Conservation (phyloP, 2,797 vertebrate species). For the Bradypodion pumilum region DNA sequence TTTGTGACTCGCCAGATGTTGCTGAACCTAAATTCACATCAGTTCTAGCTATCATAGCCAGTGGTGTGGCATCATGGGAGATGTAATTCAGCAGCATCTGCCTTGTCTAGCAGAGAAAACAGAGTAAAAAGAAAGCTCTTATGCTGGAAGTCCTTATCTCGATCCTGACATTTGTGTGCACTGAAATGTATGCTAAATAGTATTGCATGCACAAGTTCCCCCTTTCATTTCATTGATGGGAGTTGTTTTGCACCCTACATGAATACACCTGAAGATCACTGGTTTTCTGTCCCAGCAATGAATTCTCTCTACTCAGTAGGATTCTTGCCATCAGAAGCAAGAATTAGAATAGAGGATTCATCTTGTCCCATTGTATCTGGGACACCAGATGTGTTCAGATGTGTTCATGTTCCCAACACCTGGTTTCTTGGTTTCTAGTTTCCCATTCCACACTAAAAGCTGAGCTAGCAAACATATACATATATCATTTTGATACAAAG, state of each 20-base stretch:
- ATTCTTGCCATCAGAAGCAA: neutral
- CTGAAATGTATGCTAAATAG: too few species aligned
- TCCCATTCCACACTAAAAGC: conserved; percentile 1
- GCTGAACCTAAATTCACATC: too few species aligned
- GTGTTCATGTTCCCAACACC: too few species aligned
- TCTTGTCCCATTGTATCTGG: too few species aligned
- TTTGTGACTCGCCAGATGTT: too few species aligned
- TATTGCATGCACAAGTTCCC: neutral
- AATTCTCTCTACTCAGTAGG: neutral
- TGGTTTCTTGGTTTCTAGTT: neutral
- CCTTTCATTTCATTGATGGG: neutral
- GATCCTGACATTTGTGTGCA: neutral
- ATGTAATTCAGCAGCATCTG: too few species aligned
- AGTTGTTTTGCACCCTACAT: neutral
- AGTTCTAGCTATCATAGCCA: too few species aligned
- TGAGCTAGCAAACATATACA: neutral
- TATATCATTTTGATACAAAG: neutral
- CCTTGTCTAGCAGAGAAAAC: too few species aligned
- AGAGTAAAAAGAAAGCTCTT: neutral
- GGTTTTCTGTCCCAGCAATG: neutral
- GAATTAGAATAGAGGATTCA: neutral
- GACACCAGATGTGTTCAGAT: too few species aligned
- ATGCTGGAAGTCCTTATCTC: neutral
- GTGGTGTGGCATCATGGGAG: too few species aligned
- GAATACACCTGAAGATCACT: neutral